Evolutionary conservation across 2,888 invertebrate genomes (phyloP), one percentile per base, ranked within the genome.

Genomic region (Tenthredo livida): DNA sequence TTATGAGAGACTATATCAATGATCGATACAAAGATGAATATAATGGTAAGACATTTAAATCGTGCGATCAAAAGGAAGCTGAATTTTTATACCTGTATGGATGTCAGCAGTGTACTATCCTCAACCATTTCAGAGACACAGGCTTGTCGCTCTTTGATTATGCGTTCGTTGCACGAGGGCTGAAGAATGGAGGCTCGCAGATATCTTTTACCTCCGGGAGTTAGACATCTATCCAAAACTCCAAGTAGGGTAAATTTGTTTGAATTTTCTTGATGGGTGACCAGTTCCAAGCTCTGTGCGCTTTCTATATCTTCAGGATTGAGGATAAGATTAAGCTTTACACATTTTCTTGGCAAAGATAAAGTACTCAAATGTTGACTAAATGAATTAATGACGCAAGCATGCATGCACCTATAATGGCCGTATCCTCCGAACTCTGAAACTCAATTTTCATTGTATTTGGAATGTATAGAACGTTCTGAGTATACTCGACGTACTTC

Each of bases 381-480:
- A n/a, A 21, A 37, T 5, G 1, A 21, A 33, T 80, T 15, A 37
- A 10, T 33, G 40, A 29, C 17, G 58, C 33, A 70, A 37, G 17
- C 94, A 97, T 98, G 17, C 94, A 97, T 98, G 17, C 94, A 97
- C 98, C 98, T 89, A 99, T 97, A 90, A 97, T 95, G 91, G 97
- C 96, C 12, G 96, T 96, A 85, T 97, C 96, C 93, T 97, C 97
- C 17, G 97, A 96, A 21, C 96, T 97, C 93, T 97, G 96, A 92
- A 97, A 98, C 88, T 96, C 96, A 50, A 98, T 95, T 93, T 96
- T 97, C 86, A 99, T 93, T 0, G 98, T 97, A 89, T 96, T 95
- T 83, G 96, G 95, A 0, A 96, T 95, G 92, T 97, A 98, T 25
- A 96, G 94, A 25, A 97, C 94, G 87, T 96, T 96, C 89, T 97